Base-by-base conservation (phyloP, 2,888 invertebrate genomes). In the Hypena proboscidalis region DNA sequence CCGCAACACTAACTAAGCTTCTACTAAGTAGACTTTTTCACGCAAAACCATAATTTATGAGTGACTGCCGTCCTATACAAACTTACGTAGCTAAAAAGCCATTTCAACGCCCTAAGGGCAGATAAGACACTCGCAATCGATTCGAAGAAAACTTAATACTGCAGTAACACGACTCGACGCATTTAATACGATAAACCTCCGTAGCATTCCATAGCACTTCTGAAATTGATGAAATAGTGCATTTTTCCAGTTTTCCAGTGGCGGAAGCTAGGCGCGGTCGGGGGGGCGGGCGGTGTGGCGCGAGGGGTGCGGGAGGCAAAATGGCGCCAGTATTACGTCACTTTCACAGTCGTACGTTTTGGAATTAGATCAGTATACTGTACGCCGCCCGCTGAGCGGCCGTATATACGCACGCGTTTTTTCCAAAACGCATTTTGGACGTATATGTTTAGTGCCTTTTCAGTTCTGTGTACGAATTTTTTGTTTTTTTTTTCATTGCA, bases 301-400 rank as follows among this genome's bases (percentile, higher is more conserved):
- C 70, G 67, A 66, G 73, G 62, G 60, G 58, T 32, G 65, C 48
- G 75, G 64, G 75, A 71, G 74, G 79, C 83, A 88, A 83, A 43
- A 89, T 89, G 89, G 89, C 88, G 77, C 65, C 78, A 74, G 67
- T 64, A 72, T 89, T 89, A 89, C 89, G 88, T 89, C 89, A 89
- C 84, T 84, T 84, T 82, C 82, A 79, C 80, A 82, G 84, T 66
- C 82, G 83, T 81, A 79, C 85, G 79, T 79, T 75, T 83, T 74
- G 75, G 76, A 89, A 88, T 87, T 89, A 82, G 90, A 87, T 85
- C 90, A 90, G 90, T 90, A 76, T 77, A 81, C 71, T 74, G 70
- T 70, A 74, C 66, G 80, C 78, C 66, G 65, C 68, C 74, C 61
- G 68, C 60, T 43, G 75, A 58, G 65, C 73, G 83, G 61, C 35